Conservation (phyloP, 37 sponge, comb jelly and placozoan species). For the Ephydatia muelleri region DNA sequence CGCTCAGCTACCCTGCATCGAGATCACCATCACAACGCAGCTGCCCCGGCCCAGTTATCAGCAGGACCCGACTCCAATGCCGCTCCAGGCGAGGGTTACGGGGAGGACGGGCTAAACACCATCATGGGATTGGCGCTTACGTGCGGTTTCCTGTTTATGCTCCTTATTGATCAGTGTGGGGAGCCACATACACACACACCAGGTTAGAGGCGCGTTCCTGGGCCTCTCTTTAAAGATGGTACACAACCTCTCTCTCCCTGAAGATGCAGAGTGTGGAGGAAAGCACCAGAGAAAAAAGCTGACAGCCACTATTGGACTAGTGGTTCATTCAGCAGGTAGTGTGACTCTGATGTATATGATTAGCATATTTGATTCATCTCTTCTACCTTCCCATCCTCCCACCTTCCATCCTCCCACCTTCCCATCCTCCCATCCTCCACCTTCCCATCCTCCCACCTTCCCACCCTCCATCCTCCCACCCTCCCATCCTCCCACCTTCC, state of each 20-base stretch:
- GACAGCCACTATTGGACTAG: constrained; percentile 93
- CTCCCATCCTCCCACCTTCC: background rate
- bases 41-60: background rate
- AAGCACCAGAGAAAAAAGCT: constrained; percentile 49
- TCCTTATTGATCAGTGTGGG: constrained; percentile 87
- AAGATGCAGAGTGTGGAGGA: constrained; percentile 17
- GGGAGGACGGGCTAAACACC: constrained; percentile 43
- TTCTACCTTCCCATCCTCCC: background rate
- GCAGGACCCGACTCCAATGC: background rate
- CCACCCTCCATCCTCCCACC: background rate
- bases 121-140: constrained; percentile 85
- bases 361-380: background rate
- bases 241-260: background rate
- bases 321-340: constrained; percentile 93
- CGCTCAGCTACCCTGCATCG: background rate
- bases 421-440: background rate
- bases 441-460: background rate
- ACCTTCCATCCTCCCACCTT: background rate
- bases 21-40: background rate
- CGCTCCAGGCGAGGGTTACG: background rate
- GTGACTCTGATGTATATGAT: background rate
- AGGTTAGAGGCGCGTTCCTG: background rate
- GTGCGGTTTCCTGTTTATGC: constrained; percentile 92
- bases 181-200: constrained; percentile 51
- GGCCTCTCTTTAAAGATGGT: background rate